Conservation (phyloP, 2,797 vertebrate genomes). For the Anas bahamensis region DNA sequence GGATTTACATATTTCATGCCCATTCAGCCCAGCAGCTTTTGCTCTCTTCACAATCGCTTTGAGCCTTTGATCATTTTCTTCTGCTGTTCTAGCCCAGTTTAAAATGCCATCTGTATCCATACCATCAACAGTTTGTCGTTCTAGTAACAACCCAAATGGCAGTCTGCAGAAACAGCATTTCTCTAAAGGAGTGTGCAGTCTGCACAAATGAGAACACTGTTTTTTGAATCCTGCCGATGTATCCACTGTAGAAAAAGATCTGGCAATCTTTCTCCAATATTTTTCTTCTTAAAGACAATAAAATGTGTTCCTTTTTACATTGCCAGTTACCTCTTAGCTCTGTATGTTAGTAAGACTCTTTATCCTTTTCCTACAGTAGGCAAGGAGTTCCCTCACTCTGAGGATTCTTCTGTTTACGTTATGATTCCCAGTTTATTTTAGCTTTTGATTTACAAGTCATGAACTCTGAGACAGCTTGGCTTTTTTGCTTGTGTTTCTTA, state of each 20-base stretch:
- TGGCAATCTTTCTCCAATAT: background rate
- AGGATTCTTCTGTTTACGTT: background rate
- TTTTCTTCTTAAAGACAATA: conserved; percentile 4
- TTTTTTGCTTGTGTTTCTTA: background rate
- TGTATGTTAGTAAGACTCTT: background rate
- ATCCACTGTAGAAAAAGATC: background rate
- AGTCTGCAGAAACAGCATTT: conserved; percentile 58
- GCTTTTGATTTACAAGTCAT: background rate
- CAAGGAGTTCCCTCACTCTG: background rate
- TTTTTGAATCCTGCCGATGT: conserved; percentile 17
- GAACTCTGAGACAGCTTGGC: background rate
- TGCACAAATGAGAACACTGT: conserved; percentile 6
- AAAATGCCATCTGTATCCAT: conserved; percentile 70
- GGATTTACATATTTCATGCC: conserved; percentile 63
- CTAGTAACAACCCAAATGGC: conserved; percentile 67
- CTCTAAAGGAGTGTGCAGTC: conserved; percentile 35
- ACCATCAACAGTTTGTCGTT: conserved; percentile 70
- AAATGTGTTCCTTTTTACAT: background rate
- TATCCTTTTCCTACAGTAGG: background rate
- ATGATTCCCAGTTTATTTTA: background rate
- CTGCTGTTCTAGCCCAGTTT: conserved; percentile 55
- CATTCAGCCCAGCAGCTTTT: conserved; percentile 61
- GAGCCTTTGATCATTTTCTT: conserved; percentile 68
- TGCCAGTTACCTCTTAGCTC: background rate
- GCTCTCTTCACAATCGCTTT: conserved; percentile 36